Evolutionary conservation across 1,140 invertebrate genomes (phyloP).

Genomic region (Cyphomyrmex costatus): DNA sequence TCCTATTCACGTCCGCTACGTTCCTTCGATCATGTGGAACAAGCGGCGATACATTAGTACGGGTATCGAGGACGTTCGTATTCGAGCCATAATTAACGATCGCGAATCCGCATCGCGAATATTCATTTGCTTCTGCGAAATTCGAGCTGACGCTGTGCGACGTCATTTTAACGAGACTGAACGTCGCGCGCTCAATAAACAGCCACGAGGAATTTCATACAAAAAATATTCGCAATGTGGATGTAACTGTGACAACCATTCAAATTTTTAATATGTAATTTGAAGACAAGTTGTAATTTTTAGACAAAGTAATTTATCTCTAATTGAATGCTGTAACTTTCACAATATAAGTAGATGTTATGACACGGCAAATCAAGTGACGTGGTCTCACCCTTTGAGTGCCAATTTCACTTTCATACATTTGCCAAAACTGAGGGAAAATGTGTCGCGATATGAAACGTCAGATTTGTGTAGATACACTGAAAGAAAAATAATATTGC

Average conservation of each 20-base stretch:
- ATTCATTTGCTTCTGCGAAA: conserved; percentile 9
- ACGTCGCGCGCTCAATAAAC: background rate
- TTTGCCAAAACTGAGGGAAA: conserved; percentile 12
- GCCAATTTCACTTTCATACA: conserved; percentile 30
- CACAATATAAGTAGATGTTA: background rate
- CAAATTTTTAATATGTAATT: background rate
- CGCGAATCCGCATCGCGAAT: background rate
- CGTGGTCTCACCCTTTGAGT: background rate
- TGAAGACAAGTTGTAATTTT: background rate
- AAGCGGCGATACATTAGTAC: background rate
- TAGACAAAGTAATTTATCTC: no score
- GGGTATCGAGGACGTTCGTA: background rate
- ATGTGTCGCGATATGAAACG: background rate
- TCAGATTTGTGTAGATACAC: background rate
- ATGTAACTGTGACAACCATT: background rate
- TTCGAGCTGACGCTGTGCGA: background rate
- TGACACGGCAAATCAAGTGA: background rate
- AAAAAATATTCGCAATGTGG: background rate
- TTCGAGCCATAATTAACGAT: background rate
- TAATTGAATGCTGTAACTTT: background rate
- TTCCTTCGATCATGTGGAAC: conserved; percentile 15
- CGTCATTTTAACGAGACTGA: background rate
- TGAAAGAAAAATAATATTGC: no score
- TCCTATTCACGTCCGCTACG: conserved; percentile 35
- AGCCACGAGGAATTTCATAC: background rate